Percentiles rank a stretch among this genome's conserved stretches.
These are phyloP conservation scores for Salvelinus fontinalis DNA, from an alignment of 2,113 vertebrate genomes.

Conservation along the genomic window DNA sequence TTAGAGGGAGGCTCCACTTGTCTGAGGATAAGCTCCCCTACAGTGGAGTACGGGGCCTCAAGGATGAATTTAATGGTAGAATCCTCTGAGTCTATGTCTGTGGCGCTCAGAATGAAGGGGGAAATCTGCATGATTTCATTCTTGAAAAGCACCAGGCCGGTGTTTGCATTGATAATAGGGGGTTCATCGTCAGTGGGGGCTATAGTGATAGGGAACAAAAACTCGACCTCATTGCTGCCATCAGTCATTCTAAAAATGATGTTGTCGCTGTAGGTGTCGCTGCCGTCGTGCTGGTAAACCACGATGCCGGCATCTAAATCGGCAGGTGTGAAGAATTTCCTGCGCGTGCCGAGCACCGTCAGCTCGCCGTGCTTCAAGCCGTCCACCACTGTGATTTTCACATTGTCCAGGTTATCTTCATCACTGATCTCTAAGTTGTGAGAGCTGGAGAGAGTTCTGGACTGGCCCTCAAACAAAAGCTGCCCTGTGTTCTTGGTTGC, in stretches of 20 bases:
- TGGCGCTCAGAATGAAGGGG: conserved; percentile 79
- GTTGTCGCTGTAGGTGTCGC: conserved; percentile 82
- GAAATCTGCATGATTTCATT: conserved; percentile 79
- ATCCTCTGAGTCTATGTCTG: conserved; percentile 81
- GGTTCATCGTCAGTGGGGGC: conserved; percentile 81
- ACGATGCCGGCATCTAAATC: conserved; percentile 75
- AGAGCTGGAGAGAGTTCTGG: conserved; percentile 68
- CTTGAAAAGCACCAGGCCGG: conserved; percentile 71
- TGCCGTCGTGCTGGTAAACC: conserved; percentile 81
- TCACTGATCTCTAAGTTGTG: conserved; percentile 78
- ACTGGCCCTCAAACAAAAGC: conserved; percentile 82
- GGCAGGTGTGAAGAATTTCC: conserved; percentile 71
- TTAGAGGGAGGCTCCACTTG: conserved; percentile 69
- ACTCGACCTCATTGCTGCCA: conserved; percentile 76
- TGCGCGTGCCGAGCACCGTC: conserved; percentile 57
- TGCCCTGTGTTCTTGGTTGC: conserved; percentile 75
- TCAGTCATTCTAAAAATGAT: conserved; percentile 80
- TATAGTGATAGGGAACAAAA: conserved; percentile 80
- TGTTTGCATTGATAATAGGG: conserved; percentile 76
- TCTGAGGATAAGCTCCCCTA: conserved; percentile 73
- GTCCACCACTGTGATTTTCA: conserved; percentile 70
- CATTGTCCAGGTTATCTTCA: conserved; percentile 76
- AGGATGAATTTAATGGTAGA: conserved; percentile 75
- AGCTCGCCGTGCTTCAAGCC: conserved; percentile 76
- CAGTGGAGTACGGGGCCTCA: conserved; percentile 55